These are phyloP conservation scores for Adelognathus sp. DNA, from an alignment of 2,888 invertebrate species.

Conservation along the genomic window DNA sequence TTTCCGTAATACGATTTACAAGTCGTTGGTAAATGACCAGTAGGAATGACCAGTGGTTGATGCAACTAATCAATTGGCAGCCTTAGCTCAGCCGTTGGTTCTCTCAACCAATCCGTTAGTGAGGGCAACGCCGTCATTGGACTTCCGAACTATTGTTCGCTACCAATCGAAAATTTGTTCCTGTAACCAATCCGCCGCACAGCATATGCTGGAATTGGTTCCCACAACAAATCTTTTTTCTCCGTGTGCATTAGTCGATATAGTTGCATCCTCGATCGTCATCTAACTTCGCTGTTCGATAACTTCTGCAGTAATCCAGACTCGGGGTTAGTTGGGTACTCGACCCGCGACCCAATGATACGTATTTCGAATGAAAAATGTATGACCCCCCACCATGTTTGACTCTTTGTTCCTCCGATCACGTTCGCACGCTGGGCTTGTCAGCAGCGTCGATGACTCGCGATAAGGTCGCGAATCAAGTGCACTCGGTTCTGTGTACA, in stretches of 20 bases:
- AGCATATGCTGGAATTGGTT: too few species aligned
- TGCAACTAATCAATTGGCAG: too few species aligned
- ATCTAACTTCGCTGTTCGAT: not conserved
- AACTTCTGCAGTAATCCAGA: not conserved
- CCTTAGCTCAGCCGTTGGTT: too few species aligned
- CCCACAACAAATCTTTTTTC: too few species aligned
- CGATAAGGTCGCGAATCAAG: slow-evolving; percentile 64
- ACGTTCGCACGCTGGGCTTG: slow-evolving; percentile 21
- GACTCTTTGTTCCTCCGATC: slow-evolving; percentile 13
- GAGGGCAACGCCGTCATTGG: too few species aligned
- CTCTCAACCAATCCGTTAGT: too few species aligned
- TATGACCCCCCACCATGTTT: slow-evolving; percentile 12
- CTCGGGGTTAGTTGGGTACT: slow-evolving; percentile 23
- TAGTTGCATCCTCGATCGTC: not conserved
- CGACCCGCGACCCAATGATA: slow-evolving; percentile 30
- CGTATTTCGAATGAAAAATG: slow-evolving; percentile 46
- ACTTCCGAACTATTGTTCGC: too few species aligned
- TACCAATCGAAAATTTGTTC: too few species aligned
- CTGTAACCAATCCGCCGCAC: too few species aligned
- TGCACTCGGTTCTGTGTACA: slow-evolving; percentile 28
- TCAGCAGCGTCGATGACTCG: slow-evolving; percentile 41
- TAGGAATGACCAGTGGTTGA: too few species aligned
- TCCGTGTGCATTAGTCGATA: slow-evolving; percentile 1
- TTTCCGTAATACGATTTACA: too few species aligned
- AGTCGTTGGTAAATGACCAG: too few species aligned